These are phyloP conservation scores for Cantharis rufa DNA, from an alignment of 2,888 invertebrate genomes.

Conservation along the genomic window DNA sequence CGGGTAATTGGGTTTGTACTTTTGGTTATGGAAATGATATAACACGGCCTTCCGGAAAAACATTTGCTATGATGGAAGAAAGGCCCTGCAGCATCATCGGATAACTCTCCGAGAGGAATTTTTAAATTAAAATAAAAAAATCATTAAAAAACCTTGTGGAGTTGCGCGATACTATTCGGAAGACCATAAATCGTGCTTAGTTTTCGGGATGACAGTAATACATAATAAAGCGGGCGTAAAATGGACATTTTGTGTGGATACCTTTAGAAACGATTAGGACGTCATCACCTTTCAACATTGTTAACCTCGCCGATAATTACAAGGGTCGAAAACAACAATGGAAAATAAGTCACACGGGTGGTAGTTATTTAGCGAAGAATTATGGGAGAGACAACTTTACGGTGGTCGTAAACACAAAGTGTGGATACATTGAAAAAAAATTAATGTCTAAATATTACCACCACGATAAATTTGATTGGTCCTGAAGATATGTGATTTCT, in stretches of 20 bases:
- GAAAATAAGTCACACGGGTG: neutral
- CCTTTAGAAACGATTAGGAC: neutral
- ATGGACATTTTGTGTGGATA: neutral
- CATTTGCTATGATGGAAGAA: too few species aligned
- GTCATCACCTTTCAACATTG: neutral
- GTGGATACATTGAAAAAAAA: neutral
- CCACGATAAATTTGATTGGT: neutral
- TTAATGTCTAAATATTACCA: neutral
- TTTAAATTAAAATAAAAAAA: neutral
- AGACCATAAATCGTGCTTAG: neutral
- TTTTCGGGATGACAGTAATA: neutral
- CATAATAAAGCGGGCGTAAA: neutral
- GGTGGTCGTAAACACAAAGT: neutral
- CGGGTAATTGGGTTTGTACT: too few species aligned
- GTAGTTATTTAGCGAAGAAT: neutral
- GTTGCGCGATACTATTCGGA: neutral
- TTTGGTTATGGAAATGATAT: too few species aligned
- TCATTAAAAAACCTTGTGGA: neutral
- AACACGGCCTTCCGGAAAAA: too few species aligned
- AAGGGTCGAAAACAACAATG: neutral
- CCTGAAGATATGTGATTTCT: neutral
- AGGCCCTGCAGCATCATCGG: neutral
- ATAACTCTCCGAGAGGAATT: neutral
- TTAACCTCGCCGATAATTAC: neutral
- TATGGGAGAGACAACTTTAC: neutral